These are phyloP conservation scores for Patiria pectinifera DNA, from an alignment of 53 echinoderm and acorn worm genomes.

Conservation along the genomic window DNA sequence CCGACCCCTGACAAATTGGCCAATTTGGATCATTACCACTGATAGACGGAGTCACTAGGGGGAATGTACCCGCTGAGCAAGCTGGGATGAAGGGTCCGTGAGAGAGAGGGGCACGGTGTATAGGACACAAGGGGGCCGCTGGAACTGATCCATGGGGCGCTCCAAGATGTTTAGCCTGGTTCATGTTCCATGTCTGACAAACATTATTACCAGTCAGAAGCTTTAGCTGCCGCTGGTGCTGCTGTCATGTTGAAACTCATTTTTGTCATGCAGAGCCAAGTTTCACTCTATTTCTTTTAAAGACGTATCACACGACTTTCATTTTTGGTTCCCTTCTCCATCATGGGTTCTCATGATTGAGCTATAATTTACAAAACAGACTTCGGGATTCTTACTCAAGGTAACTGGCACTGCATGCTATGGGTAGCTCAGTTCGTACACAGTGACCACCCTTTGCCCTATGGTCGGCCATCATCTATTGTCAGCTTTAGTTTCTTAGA, in stretches of 20 bases:
- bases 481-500: too few species aligned
- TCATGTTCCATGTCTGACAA: slow-evolving; percentile 28
- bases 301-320: neutral
- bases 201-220: slow-evolving; percentile 13
- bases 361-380: too few species aligned
- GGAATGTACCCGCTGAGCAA: slow-evolving; percentile 18
- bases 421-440: too few species aligned
- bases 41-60: slow-evolving; percentile 43
- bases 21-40: slow-evolving; percentile 56
- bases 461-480: too few species aligned
- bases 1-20: slow-evolving; percentile 67
- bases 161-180: neutral
- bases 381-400: too few species aligned
- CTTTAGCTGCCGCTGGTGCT: neutral
- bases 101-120: neutral
- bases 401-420: too few species aligned
- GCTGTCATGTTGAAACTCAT: slow-evolving; percentile 10
- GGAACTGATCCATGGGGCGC: neutral
- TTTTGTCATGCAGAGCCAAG: neutral
- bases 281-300: neutral
- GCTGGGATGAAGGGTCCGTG: slow-evolving; percentile 2
- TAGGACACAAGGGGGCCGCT: neutral
- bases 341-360: neutral
- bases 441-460: too few species aligned
- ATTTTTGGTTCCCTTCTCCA: neutral